phyloP scores from a whole-genome alignment of 2,113 vertebrate genomes.

The Rhea americana region DNA sequence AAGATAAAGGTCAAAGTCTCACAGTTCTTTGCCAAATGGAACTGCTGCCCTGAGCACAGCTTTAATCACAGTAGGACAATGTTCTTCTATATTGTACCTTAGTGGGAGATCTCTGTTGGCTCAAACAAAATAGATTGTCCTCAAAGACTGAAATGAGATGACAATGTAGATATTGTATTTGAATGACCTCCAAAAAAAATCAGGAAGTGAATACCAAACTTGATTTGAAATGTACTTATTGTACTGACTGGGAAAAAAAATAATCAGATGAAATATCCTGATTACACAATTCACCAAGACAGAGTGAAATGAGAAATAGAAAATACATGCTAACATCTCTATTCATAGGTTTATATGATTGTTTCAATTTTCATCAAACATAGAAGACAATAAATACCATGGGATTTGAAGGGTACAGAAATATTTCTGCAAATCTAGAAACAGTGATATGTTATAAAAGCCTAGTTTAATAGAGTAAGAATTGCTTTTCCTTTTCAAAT shows the following conservation, averaged over 20 bases:
- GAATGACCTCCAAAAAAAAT: conserved; percentile 72
- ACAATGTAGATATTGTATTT: conserved; percentile 70
- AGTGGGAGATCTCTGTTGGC: conserved; percentile 55
- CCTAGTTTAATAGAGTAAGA: conserved; percentile 13
- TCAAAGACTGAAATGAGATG: conserved; percentile 70
- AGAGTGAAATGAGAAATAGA: conserved; percentile 17
- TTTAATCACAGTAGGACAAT: conserved; percentile 55
- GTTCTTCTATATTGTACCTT: conserved; percentile 55
- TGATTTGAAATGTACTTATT: conserved; percentile 67
- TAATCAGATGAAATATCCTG: conserved; percentile 44
- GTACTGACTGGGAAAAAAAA: conserved; percentile 26
- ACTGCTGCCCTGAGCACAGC: conserved; percentile 14
- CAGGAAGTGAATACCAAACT: conserved; percentile 71
- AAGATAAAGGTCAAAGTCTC: conserved; percentile 45
- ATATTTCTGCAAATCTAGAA: conserved; percentile 17
- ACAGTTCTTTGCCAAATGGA: conserved; percentile 47
- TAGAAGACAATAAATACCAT: conserved; percentile 50
- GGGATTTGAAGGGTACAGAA: conserved; percentile 30
- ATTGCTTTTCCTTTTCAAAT: conserved; percentile 38
- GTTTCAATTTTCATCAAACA: conserved; percentile 60
- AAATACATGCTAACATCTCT: conserved; percentile 24
- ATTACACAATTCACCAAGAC: conserved; percentile 14
- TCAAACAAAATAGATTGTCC: conserved; percentile 66
- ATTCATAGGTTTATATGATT: conserved; percentile 1
- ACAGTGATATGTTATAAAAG: conserved; percentile 11